Evolutionary conservation across 1,140 invertebrate genomes (phyloP), one percentile per base, ranked within the genome.

Genomic region (Brachionus manjavacas): DNA sequence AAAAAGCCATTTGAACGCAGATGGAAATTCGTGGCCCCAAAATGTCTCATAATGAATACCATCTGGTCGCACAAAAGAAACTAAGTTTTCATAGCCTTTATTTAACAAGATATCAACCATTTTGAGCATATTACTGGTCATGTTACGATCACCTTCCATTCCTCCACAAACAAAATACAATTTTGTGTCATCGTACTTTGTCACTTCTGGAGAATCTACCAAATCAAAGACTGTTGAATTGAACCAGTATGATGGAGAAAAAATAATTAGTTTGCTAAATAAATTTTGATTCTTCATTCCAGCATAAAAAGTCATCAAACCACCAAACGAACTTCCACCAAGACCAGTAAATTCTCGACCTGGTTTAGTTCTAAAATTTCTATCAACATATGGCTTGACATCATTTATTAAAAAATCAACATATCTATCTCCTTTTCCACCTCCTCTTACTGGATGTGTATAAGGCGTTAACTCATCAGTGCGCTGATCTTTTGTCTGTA

Each of bases 221-320:
- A 66, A 49, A 7, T 64, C 60, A 49, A 28, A 68, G 31, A 83
- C 64, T 9, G 43, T 43, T 39, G 43, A 52, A 49, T 31, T 66
- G 35, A 83, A 83, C 80, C 80, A 83, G 43, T 43, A 83, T 0
- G 80, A 83, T 28, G 80, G 80, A 8, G 55, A 66, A 70, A 83
- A 83, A 25, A 68, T 7, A 14, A 31, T 8, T 25, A 83, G 8
- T 83, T 66, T 66, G 11, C 80, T 52, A 28, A 83, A 83, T 16
- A 83, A 9, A 70, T 83, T 70, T 31, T 83, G 55, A 83, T 70
- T 23, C n/a, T 43, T 64, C 16, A 83, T 20, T 23, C 55, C 80
- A 3, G 80, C 80, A 83, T 83, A 83, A 83, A 83, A 83, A n/a
- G 55, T 39, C 52, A 64, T 66, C 46, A 83, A 41, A 43, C 80